Conservation (phyloP, 2,113 vertebrate species). For the Brachyhypopomus gauderio region DNA sequence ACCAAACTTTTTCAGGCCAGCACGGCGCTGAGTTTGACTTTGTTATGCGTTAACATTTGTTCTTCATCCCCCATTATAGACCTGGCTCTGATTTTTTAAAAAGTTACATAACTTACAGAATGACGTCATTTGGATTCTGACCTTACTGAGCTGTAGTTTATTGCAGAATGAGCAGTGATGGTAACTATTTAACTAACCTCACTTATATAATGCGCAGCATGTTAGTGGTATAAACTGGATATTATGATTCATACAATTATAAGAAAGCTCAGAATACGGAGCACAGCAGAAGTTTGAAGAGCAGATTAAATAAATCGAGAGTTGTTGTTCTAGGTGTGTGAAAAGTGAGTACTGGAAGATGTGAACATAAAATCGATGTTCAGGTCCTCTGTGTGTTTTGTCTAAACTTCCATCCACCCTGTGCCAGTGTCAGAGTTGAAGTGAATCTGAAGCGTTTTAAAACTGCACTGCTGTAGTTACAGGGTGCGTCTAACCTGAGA, state of each 20-base stretch:
- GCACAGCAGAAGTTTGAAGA: background rate
- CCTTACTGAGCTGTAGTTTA: background rate
- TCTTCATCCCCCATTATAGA: background rate
- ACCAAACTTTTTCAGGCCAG: background rate
- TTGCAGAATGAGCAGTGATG: background rate
- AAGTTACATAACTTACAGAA: slow-evolving; percentile 10
- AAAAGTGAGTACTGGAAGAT: too few species aligned
- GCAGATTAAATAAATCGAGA: background rate
- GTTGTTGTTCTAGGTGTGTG: background rate
- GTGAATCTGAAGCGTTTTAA: too few species aligned
- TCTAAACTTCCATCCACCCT: too few species aligned
- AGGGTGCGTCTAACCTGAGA: slow-evolving; percentile 80
- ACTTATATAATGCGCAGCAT: background rate
- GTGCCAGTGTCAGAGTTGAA: too few species aligned
- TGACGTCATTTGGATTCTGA: background rate
- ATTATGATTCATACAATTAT: background rate
- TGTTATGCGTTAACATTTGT: background rate
- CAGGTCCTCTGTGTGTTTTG: too few species aligned
- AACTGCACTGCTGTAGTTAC: too few species aligned
- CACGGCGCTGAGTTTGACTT: background rate
- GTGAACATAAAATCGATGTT: background rate
- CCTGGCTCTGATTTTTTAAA: background rate
- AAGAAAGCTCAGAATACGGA: background rate
- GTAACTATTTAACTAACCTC: slow-evolving; percentile 4
- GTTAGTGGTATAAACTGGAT: background rate